Percentiles rank a stretch among this genome's conserved stretches.
Evolutionary conservation across 2,797 vertebrate species (phyloP).

Genomic region (Neosilurus hyrtlii): DNA sequence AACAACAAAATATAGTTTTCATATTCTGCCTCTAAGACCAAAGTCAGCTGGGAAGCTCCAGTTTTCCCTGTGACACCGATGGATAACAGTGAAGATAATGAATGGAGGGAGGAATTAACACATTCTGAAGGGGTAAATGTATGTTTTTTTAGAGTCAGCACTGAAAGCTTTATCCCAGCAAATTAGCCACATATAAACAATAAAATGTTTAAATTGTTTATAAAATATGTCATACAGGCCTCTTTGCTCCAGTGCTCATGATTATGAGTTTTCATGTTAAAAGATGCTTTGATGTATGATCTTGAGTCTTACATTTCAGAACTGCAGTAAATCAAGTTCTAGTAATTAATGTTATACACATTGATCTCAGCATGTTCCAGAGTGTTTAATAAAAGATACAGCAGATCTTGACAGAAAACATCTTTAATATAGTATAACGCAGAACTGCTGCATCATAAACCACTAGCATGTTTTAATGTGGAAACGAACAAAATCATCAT

Average conservation of each 20-base stretch:
- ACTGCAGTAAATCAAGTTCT: background rate
- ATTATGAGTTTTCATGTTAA: background rate
- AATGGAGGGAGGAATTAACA: too few relatives aligned
- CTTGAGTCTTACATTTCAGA: background rate
- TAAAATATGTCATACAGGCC: background rate
- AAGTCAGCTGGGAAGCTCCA: too few relatives aligned
- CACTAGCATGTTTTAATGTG: background rate
- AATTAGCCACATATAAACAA: too few relatives aligned
- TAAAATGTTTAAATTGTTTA: background rate
- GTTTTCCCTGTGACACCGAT: too few relatives aligned
- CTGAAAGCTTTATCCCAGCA: too few relatives aligned
- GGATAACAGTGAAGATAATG: too few relatives aligned
- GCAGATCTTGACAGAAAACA: background rate
- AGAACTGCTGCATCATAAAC: background rate
- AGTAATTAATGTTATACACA: slow-evolving; percentile 11
- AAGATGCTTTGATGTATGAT: background rate
- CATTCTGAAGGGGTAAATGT: too few relatives aligned
- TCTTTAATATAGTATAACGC: background rate
- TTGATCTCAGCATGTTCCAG: background rate
- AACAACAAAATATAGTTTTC: background rate
- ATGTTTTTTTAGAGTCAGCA: too few relatives aligned
- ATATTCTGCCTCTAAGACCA: too few relatives aligned
- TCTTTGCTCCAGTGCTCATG: background rate
- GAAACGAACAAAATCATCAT: background rate
- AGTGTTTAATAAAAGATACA: background rate